Percentiles rank a stretch among this genome's conserved stretches.
Evolutionary conservation across 1,140 invertebrate genomes (phyloP).

Genomic region (Anoplolepis gracilipes): DNA sequence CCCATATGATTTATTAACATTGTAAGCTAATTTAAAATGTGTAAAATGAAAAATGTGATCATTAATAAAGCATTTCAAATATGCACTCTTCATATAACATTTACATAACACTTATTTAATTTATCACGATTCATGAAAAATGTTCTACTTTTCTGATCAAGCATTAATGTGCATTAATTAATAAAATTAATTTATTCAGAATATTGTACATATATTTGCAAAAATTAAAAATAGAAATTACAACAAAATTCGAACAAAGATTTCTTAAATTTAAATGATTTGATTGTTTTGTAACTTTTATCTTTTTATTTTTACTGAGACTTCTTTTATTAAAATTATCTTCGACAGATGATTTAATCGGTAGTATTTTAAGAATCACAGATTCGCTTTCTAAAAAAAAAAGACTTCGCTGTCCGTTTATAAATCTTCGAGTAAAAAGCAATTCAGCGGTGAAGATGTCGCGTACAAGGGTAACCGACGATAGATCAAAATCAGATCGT

Average conservation of each 20-base stretch:
- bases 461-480: slow-evolving; percentile 1
- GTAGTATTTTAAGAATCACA: background rate
- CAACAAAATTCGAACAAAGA: background rate
- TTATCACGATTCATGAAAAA: background rate
- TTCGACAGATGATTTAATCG: background rate
- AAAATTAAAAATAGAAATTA: slow-evolving; percentile 3
- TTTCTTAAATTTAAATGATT: background rate
- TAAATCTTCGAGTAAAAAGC: slow-evolving; percentile 48
- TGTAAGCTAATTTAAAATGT: background rate
- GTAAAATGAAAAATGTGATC: background rate
- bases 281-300: slow-evolving; percentile 7
- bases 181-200: background rate
- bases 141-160: background rate
- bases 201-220: background rate
- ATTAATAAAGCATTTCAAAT: background rate
- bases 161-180: no score
- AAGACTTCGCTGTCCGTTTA: slow-evolving; percentile 1
- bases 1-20: background rate
- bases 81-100: background rate
- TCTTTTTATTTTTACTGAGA: no score
- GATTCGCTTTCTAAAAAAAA: slow-evolving; percentile 29
- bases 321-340: background rate
- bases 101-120: background rate
- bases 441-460: slow-evolving; percentile 24
- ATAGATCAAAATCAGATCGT: slow-evolving; percentile 48